Evolutionary conservation across 2,888 invertebrate species (phyloP).

Genomic region (Cataglyphis altisquamis): DNA sequence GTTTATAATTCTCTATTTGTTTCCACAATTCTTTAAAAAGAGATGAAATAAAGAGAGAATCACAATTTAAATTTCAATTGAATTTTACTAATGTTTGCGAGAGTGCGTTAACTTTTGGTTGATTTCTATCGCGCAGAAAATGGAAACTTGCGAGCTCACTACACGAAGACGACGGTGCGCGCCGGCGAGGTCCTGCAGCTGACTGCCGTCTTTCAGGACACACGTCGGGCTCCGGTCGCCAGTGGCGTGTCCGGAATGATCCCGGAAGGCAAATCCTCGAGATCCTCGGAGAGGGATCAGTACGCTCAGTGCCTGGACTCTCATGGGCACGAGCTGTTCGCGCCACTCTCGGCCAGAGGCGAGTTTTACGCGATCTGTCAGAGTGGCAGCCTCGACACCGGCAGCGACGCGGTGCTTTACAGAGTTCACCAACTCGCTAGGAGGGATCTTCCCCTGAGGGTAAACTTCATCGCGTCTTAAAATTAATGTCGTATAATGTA

Average conservation of each 20-base stretch:
- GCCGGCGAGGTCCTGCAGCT: constrained; percentile 87
- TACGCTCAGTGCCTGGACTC: constrained; percentile 87
- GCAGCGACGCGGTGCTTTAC: constrained; percentile 86
- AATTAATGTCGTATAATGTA: constrained; percentile 15
- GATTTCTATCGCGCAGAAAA: constrained; percentile 78
- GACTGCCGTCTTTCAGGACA: constrained; percentile 88
- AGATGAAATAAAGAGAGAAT: neutral
- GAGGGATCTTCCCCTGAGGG: constrained; percentile 86
- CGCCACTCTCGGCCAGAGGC: constrained; percentile 87
- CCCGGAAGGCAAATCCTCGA: constrained; percentile 84
- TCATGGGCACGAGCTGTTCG: constrained; percentile 86
- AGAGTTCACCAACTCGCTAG: constrained; percentile 86
- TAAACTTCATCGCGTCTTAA: constrained; percentile 55
- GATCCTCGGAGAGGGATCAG: constrained; percentile 85
- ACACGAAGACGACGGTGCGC: constrained; percentile 86
- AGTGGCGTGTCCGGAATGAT: constrained; percentile 80
- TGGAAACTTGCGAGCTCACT: constrained; percentile 85
- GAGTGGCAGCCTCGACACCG: constrained; percentile 85
- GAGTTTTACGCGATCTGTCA: constrained; percentile 87
- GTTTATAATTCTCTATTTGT: neutral
- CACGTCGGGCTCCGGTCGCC: constrained; percentile 82
- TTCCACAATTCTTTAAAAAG: neutral
- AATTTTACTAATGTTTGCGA: neutral
- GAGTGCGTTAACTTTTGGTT: neutral
- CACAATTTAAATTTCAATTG: neutral